Base-by-base conservation (phyloP, 1,140 invertebrate genomes). In the Drosophila trapezifrons region DNA sequence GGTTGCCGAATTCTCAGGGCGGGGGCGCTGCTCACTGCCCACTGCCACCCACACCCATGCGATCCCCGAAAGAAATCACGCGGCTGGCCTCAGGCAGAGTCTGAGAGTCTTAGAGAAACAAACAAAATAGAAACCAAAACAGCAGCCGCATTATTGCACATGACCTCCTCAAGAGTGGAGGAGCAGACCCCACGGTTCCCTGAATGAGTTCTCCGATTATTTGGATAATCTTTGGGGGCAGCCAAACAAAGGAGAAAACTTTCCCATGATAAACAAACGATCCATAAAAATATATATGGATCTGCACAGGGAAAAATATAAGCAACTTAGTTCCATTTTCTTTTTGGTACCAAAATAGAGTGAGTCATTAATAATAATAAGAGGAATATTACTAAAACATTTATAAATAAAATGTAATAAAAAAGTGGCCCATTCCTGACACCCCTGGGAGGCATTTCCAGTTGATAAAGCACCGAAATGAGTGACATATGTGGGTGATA, bases 81-180 rank as follows among this genome's bases (percentile, higher is more conserved):
- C 83, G 76, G 84, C 71, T 78, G 77, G 73, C 74, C 78, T 78
- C 59, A 84, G 80, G 58, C 60, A 13, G 22, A 40, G 52, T 54
- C 62, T 38, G 20, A 52, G 58, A 42, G 42, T 49, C 40, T 45
- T 58, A 52, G 60, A 42, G 65, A 74, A 73, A 59, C 72, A 67
- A 80, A 78, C 49, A 81, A 81, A 20, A 43, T 22, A 10, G 27
- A 57, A 62, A 73, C 60, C 38, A 74, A 71, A 80, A 60, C 62
- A 78, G 57, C 78, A 37, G 42, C 49, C 65, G 51, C 35, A 54
- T 49, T 58, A 75, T 57, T 64, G 79, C 82, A 87, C 82, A 86
- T 86, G 82, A 86, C 82, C 82, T 86, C 83, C 83, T 74, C 78
- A 82, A 82, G 46, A 69, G 65, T 70, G 64, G 64, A 69, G 15